These are phyloP conservation scores for Morinoia aosen DNA, from an alignment of 2,888 invertebrate genomes.

Conservation along the genomic window DNA sequence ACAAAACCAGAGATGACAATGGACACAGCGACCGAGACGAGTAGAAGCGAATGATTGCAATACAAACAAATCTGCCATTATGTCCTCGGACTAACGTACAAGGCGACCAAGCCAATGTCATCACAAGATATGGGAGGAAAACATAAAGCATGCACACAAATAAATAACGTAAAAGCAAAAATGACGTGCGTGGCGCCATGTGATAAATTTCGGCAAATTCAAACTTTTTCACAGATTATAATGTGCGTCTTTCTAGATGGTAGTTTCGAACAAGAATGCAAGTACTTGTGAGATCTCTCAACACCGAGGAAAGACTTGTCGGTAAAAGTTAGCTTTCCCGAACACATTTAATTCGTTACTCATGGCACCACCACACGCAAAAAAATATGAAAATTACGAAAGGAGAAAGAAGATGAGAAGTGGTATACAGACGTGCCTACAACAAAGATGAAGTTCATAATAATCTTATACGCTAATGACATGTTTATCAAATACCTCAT, in stretches of 20 bases:
- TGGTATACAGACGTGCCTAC: background rate
- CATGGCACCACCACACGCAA: background rate
- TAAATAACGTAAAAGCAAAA: background rate
- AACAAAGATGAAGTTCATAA: background rate
- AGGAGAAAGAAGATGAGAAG: slow-evolving; percentile 2
- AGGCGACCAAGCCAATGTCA: background rate
- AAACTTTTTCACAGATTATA: background rate
- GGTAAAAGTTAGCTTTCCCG: background rate
- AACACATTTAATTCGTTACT: background rate
- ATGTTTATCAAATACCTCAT: background rate
- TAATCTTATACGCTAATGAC: background rate
- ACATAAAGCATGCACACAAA: background rate
- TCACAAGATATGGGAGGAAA: background rate
- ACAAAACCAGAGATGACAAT: background rate
- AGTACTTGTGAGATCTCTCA: background rate
- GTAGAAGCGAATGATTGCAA: background rate
- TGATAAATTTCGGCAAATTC: background rate
- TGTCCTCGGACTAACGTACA: background rate
- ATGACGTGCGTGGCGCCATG: background rate
- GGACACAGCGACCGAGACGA: background rate
- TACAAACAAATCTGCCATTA: background rate
- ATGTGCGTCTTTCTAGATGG: background rate
- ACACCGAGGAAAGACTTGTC: background rate
- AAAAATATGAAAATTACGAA: background rate
- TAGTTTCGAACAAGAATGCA: background rate